Base-by-base conservation (phyloP, 1,140 invertebrate species). In the Drosophila littoralis region DNA sequence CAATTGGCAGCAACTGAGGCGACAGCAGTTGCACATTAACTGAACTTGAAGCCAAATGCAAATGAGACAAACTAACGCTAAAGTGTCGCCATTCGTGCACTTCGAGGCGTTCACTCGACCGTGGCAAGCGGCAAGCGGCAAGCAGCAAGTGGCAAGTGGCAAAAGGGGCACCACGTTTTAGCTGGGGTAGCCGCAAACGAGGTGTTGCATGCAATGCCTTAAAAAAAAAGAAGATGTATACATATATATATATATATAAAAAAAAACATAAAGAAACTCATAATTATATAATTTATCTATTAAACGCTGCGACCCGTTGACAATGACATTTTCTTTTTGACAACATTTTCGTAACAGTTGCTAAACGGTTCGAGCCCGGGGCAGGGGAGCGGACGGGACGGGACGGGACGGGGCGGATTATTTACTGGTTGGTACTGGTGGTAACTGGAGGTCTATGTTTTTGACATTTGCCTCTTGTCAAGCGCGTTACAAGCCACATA, bases 301-400 rank as follows among this genome's bases (percentile, higher is more conserved):
- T 75, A 75, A 75, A 69, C 72, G 65, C 65, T 75, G 58, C 58
- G 57, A 69, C 72, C 57, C 71, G 66, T 63, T 75, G 72, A 75
- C 72, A 75, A 75, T 75, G 66, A 69, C 72, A 75, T 75, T 75
- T 75, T 68, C 45, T 68, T 61, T 67, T 38, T n/a, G 52, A 40
- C 67, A 42, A 64, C 67, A 71, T 58, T 28, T 28, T 74, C 71
- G 55, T 61, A 74, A 73, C 46, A 59, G 46, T 71, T 71, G 60
- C 43, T 65, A 71, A 71, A 71, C 42, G 68, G 33, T 52, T 9
- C 15, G n/a, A n/a, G 28, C 0, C 8, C 15, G 51, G 46, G 22
- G n/a, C 1, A 12, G 7, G 13, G 1, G n/a, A 12, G 48, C 36
- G 52, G 42, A 15, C 6, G 52, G 52, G 43, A 6, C 17, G 32